Conservation (phyloP, 2,797 vertebrate species). For the Etheostoma nigrum region DNA sequence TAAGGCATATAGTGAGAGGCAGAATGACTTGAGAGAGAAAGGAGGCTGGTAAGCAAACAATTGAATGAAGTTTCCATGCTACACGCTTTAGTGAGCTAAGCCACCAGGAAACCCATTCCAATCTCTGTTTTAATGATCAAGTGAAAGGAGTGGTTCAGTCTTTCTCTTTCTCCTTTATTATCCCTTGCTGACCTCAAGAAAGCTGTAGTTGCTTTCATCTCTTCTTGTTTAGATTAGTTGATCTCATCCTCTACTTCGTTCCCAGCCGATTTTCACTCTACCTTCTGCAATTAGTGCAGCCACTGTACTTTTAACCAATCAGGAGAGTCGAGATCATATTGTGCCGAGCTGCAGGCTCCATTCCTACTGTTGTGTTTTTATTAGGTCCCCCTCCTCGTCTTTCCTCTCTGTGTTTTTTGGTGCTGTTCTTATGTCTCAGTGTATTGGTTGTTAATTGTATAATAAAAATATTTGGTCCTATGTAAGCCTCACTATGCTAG, state of each 20-base stretch:
- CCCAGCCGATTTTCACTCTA: constrained; percentile 32
- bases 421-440: no score
- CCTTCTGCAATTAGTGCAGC: constrained; percentile 53
- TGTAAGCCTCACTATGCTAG: constrained; percentile 7
- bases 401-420: no score
- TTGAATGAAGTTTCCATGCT: constrained; percentile 46
- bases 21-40: constrained; percentile 26
- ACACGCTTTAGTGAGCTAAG: constrained; percentile 52
- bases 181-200: constrained; percentile 57
- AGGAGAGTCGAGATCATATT: constrained; percentile 17
- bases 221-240: constrained; percentile 44
- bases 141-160: constrained; percentile 33
- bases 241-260: constrained; percentile 36
- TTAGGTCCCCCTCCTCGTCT: no score
- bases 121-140: constrained; percentile 67
- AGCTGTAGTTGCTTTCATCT: constrained; percentile 67
- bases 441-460: no score
- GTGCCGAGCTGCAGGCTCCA: background rate
- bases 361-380: no score
- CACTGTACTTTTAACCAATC: constrained; percentile 29
- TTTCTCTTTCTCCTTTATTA: constrained; percentile 58
- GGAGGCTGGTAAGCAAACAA: constrained; percentile 11
- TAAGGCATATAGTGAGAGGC: background rate
- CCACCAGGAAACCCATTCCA: constrained; percentile 37
- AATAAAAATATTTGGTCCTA: background rate